Evolutionary conservation across 2,113 vertebrate species (phyloP).

Genomic region (Corydoras sp.): DNA sequence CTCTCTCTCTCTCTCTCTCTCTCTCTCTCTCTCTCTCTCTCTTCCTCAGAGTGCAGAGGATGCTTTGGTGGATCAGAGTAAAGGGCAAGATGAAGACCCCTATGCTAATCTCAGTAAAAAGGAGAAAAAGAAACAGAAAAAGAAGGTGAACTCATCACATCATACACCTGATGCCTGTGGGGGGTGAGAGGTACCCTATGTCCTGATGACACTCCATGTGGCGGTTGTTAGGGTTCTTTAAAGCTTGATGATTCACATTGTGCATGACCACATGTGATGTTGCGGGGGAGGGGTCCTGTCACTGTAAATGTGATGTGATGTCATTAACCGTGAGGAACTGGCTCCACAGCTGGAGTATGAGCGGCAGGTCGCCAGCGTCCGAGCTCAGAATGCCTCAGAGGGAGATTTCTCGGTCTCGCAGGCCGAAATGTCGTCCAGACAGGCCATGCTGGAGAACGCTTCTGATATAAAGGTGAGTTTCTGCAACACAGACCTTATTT

Average conservation of each 20-base stretch:
- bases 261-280: too few relatives aligned
- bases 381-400: slow-evolving; percentile 74
- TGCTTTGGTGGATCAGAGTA: slow-evolving; percentile 50
- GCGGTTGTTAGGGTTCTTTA: too few relatives aligned
- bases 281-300: too few relatives aligned
- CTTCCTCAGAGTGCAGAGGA: slow-evolving; percentile 63
- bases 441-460: slow-evolving; percentile 89
- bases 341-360: slow-evolving; percentile 76
- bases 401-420: slow-evolving; percentile 88
- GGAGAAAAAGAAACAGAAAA: slow-evolving; percentile 87
- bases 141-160: slow-evolving; percentile 60
- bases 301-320: too few relatives aligned
- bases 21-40: background rate
- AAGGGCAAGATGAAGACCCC: slow-evolving; percentile 60
- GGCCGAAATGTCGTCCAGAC: slow-evolving; percentile 83
- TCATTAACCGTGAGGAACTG: too few relatives aligned
- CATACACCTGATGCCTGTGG: too few relatives aligned
- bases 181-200: too few relatives aligned
- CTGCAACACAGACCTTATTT: too few relatives aligned
- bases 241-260: too few relatives aligned
- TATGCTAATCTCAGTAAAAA: slow-evolving; percentile 82
- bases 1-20: background rate
- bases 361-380: slow-evolving; percentile 73
- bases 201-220: too few relatives aligned
- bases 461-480: slow-evolving; percentile 83